Evolutionary conservation across 2,113 vertebrate species (phyloP).

Genomic region (Psittacara wagleri): DNA sequence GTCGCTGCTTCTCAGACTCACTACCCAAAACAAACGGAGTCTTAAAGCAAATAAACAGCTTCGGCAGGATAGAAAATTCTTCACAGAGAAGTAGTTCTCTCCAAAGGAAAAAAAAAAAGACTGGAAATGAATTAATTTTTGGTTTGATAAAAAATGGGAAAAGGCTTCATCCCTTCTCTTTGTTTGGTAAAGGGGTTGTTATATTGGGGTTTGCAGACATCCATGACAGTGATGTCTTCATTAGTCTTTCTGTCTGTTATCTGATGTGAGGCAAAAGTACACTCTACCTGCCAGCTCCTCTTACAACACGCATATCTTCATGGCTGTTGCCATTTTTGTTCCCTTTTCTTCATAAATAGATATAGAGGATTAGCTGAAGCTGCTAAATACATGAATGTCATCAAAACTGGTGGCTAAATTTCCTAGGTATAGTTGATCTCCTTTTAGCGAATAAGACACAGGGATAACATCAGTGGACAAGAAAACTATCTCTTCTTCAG

Average conservation of each 20-base stretch:
- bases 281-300: not conserved
- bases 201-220: not conserved
- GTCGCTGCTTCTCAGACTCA: not conserved
- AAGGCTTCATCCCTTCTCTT: not conserved
- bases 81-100: not conserved
- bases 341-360: not conserved
- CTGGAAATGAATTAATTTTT: not conserved
- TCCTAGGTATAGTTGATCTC: not conserved
- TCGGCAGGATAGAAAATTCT: not conserved
- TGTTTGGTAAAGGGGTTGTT: not conserved
- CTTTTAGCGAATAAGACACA: not conserved
- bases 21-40: not conserved
- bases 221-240: not conserved
- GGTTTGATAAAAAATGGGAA: not conserved
- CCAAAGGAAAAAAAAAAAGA: not conserved
- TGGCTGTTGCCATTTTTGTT: not conserved
- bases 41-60: not conserved
- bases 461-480: not conserved
- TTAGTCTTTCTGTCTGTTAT: not conserved
- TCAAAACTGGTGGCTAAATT: not conserved
- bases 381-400: not conserved
- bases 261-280: not conserved
- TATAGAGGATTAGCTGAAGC: not conserved
- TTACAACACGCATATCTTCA: not conserved
- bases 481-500: not conserved